Evolutionary conservation across 2,888 invertebrate genomes (phyloP).

Genomic region (Lathronympha strigana): DNA sequence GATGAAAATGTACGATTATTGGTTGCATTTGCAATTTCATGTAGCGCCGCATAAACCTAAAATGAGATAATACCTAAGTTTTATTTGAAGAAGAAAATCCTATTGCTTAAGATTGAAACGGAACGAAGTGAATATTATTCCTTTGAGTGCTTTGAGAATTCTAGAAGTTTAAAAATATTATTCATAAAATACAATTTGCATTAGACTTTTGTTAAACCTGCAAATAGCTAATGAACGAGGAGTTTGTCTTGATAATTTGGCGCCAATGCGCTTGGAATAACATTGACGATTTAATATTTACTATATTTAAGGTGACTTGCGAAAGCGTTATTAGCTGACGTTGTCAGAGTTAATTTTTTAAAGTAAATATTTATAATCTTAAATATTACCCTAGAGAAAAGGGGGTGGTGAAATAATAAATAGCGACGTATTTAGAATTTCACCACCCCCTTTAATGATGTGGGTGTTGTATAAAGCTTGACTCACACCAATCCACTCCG

Average conservation of each 20-base stretch:
- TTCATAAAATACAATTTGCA: neutral
- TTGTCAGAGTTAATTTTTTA: neutral
- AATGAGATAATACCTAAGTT: neutral
- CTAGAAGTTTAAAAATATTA: neutral
- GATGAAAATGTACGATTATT: too few relatives aligned
- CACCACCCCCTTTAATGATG: too few relatives aligned
- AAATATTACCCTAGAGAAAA: too few relatives aligned
- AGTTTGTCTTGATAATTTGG: neutral
- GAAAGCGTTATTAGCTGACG: neutral
- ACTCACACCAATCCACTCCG: too few relatives aligned
- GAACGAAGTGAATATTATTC: too few relatives aligned
- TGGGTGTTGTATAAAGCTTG: too few relatives aligned
- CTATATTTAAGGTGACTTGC: neutral
- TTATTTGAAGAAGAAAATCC: neutral
- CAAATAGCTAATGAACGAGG: neutral
- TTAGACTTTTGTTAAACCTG: neutral
- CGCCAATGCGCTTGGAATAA: neutral
- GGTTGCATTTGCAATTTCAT: neutral
- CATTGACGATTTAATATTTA: constrained; percentile 12
- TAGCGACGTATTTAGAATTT: too few relatives aligned
- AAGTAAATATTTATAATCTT: too few relatives aligned
- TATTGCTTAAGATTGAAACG: neutral
- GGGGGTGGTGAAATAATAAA: too few relatives aligned
- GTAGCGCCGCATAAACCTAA: too few relatives aligned
- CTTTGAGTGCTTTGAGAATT: neutral